Conservation (phyloP, 2,113 vertebrate genomes). For the Catharus fuscescens region DNA sequence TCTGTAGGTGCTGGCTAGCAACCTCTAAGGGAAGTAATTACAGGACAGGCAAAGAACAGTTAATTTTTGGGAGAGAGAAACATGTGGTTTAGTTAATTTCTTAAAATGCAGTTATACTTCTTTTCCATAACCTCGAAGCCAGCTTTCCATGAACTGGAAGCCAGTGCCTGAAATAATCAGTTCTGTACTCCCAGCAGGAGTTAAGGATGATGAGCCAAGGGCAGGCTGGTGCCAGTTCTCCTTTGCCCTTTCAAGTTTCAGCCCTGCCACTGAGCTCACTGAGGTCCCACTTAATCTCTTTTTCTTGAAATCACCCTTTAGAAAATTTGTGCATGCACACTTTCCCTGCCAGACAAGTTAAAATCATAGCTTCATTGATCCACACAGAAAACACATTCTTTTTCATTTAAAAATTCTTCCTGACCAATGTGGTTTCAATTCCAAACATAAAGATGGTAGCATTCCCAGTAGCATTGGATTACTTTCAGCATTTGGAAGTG, state of each 20-base stretch:
- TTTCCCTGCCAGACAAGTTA: neutral
- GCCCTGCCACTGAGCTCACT: neutral
- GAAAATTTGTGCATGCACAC: neutral
- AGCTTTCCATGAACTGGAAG: neutral
- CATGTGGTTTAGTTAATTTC: neutral
- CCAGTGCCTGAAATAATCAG: neutral
- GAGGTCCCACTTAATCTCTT: neutral
- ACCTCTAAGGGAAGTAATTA: neutral
- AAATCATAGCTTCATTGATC: accelerated
- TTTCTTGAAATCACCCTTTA: neutral
- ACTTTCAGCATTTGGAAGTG: neutral
- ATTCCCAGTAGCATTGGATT: neutral
- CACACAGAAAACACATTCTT: neutral
- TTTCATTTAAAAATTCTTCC: neutral
- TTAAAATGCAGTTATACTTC: neutral
- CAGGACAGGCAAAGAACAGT: neutral
- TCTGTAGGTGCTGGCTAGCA: neutral
- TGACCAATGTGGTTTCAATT: neutral
- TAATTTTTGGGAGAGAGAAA: neutral
- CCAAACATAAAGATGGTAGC: neutral
- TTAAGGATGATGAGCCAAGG: neutral
- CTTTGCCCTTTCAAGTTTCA: neutral
- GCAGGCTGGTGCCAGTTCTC: neutral
- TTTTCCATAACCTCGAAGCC: neutral
- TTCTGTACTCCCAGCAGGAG: neutral